Percentiles rank a stretch among this genome's conserved stretches.
Evolutionary conservation across 2,888 invertebrate genomes (phyloP).

Genomic region (Amaurobius ferox): DNA sequence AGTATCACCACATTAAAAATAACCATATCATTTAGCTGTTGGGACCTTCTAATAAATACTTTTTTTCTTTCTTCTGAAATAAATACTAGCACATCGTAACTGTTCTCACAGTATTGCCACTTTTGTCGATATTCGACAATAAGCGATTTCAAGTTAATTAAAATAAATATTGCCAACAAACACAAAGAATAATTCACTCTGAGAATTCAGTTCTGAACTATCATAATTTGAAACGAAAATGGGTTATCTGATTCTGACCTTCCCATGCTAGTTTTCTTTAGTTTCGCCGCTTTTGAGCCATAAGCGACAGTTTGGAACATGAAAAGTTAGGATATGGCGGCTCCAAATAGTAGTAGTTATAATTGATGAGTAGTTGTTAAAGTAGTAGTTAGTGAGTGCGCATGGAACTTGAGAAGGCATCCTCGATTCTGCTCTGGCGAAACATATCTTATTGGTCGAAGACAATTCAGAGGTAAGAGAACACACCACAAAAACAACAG

Average conservation of each 20-base stretch:
- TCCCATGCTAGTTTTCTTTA: conserved; percentile 1
- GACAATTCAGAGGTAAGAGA: conserved; percentile 22
- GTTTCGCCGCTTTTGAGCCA: conserved; percentile 43
- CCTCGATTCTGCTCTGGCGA: conserved; percentile 46
- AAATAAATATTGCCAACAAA: too few species aligned
- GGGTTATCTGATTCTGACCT: background rate
- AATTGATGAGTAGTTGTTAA: conserved; percentile 27
- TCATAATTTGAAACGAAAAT: background rate
- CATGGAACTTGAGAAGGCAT: conserved; percentile 72
- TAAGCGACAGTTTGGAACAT: conserved; percentile 66
- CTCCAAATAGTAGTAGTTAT: conserved; percentile 51
- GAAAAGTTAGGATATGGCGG: conserved; percentile 65
- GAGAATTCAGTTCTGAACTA: background rate
- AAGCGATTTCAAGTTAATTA: too few species aligned
- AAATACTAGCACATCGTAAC: too few species aligned
- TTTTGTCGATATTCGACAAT: too few species aligned
- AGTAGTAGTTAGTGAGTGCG: conserved; percentile 51
- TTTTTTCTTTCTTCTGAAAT: too few species aligned
- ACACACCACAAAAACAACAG: conserved; percentile 46
- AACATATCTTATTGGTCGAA: conserved; percentile 19
- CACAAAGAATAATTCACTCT: too few species aligned
- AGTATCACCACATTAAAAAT: too few species aligned
- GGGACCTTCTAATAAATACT: too few species aligned
- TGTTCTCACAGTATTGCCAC: too few species aligned
- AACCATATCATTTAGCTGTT: too few species aligned